Conservation (phyloP, 2,888 invertebrate genomes). For the Zygogramma bicolorata region DNA sequence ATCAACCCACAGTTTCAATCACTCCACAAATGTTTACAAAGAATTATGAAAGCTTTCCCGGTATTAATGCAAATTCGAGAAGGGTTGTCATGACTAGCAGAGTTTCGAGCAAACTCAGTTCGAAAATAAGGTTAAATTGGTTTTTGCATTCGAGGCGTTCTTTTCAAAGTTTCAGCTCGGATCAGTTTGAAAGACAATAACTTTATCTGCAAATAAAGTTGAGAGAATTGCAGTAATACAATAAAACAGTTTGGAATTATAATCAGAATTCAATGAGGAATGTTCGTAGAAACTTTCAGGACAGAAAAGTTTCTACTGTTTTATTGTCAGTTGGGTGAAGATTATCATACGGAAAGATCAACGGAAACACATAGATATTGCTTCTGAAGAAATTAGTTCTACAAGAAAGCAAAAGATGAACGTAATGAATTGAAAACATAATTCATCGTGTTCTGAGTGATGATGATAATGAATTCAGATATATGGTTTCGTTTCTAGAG, state of each 20-base stretch:
- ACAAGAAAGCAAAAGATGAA: too few species aligned
- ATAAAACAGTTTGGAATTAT: neutral
- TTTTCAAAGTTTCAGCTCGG: neutral
- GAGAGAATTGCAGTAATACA: neutral
- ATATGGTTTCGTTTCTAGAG: too few species aligned
- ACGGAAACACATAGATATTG: neutral
- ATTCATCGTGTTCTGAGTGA: too few species aligned
- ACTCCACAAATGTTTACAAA: neutral
- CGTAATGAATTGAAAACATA: too few species aligned
- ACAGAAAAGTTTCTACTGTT: neutral
- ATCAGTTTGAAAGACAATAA: neutral
- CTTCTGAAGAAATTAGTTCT: too few species aligned
- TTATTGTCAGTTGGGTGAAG: neutral
- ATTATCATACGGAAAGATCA: neutral
- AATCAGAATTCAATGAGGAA: neutral
- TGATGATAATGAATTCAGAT: too few species aligned
- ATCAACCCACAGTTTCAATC: neutral
- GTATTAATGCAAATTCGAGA: neutral
- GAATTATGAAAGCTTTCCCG: neutral
- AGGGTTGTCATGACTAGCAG: neutral
- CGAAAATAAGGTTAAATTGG: conserved; percentile 17
- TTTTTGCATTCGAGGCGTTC: conserved; percentile 13
- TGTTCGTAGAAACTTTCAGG: neutral
- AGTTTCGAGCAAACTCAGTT: neutral
- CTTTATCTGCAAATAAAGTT: neutral